Evolutionary conservation across 1,140 invertebrate genomes (phyloP).

Genomic region (Penaeus vannamei): DNA sequence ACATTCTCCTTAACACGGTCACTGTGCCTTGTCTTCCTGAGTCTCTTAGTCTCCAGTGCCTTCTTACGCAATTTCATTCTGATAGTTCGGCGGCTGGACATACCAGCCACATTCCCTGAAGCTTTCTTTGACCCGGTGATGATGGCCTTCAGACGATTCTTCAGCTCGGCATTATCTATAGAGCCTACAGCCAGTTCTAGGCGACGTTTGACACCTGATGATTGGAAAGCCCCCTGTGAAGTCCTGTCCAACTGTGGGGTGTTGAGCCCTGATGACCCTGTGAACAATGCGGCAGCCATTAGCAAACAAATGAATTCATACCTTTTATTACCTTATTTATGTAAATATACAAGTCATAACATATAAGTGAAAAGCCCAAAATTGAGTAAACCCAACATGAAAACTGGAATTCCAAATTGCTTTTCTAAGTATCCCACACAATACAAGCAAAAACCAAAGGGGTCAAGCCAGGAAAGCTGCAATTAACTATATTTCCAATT

Average conservation of each 20-base stretch:
- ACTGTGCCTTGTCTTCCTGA: constrained; percentile 52
- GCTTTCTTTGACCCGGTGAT: constrained; percentile 42
- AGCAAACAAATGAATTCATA: background rate
- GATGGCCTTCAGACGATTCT: constrained; percentile 65
- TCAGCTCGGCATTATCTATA: constrained; percentile 61
- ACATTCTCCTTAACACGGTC: constrained; percentile 46
- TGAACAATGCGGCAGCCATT: background rate
- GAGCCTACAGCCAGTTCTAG: constrained; percentile 60
- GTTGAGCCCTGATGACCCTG: constrained; percentile 59
- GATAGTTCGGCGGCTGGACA: constrained; percentile 15
- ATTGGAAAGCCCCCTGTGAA: background rate
- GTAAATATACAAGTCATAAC: too few species aligned
- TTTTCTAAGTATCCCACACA: too few species aligned
- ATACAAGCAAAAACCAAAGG: too few species aligned
- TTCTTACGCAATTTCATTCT: constrained; percentile 56
- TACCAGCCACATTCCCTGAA: too few species aligned
- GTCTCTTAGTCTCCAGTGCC: constrained; percentile 36
- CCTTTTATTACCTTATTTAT: background rate
- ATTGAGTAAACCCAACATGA: too few species aligned
- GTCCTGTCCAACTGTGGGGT: constrained; percentile 44
- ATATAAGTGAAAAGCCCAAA: too few species aligned
- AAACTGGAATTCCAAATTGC: too few species aligned
- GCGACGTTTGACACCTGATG: constrained; percentile 59
- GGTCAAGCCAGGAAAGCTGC: too few species aligned
- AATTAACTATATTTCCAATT: too few species aligned